phyloP scores from a whole-genome alignment of 1,140 invertebrate species.

The Zaprionus vittiger region DNA sequence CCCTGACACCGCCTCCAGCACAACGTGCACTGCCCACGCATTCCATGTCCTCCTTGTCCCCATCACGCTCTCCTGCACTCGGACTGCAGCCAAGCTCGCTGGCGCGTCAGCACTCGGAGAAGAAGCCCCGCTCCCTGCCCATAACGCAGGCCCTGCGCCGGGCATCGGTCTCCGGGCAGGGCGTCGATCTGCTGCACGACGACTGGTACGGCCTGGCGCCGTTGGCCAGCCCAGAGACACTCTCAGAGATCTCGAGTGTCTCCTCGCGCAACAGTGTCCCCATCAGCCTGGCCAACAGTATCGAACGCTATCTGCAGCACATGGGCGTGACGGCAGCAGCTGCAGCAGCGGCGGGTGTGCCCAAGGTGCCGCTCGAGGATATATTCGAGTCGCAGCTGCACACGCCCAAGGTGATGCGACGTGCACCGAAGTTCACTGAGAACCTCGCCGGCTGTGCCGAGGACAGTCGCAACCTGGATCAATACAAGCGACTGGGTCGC shows the following conservation, averaged over 20 bases:
- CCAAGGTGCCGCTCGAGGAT: constrained; percentile 66
- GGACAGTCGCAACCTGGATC: constrained; percentile 84
- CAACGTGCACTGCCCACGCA: neutral
- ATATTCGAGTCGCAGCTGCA: constrained; percentile 84
- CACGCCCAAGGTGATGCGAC: constrained; percentile 86
- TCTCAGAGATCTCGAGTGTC: constrained; percentile 91
- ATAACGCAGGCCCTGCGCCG: constrained; percentile 64
- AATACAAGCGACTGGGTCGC: constrained; percentile 81
- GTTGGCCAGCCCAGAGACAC: constrained; percentile 92
- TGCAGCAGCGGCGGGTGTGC: constrained; percentile 3
- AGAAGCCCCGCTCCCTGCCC: constrained; percentile 62
- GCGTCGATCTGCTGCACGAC: constrained; percentile 86
- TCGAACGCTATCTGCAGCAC: constrained; percentile 81
- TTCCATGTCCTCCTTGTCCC: constrained; percentile 6
- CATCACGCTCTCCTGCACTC: constrained; percentile 50
- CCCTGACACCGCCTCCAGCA: constrained; percentile 36
- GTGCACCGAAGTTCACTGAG: constrained; percentile 88
- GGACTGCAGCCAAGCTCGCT: constrained; percentile 21
- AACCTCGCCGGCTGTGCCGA: constrained; percentile 88
- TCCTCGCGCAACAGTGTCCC: constrained; percentile 85
- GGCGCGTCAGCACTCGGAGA: constrained; percentile 62
- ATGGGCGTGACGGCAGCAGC: constrained; percentile 46
- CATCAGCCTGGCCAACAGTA: constrained; percentile 81
- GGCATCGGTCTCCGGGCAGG: constrained; percentile 70
- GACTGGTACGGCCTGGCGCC: constrained; percentile 90